Evolutionary conservation across 2,797 vertebrate genomes (phyloP).

Genomic region (Eulemur mongoz): DNA sequence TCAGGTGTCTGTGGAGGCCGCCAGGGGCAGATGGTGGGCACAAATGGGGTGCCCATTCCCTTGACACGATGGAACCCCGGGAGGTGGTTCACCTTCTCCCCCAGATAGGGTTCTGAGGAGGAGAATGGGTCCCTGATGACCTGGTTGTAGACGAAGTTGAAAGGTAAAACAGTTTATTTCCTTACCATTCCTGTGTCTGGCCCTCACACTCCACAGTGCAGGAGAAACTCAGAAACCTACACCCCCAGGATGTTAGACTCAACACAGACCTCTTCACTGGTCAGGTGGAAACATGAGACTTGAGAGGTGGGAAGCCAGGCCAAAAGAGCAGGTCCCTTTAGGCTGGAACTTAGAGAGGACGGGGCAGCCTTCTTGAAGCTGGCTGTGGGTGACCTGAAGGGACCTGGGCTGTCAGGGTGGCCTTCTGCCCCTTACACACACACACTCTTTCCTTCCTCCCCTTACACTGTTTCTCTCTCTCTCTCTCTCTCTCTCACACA

Average conservation of each 20-base stretch:
- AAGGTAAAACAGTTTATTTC: background rate
- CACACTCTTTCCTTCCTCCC: background rate
- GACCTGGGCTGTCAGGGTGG: background rate
- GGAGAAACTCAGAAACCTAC: background rate
- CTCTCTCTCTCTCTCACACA: too few species aligned
- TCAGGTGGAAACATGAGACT: background rate
- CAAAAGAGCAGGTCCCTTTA: conserved; percentile 14
- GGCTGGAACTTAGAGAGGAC: background rate
- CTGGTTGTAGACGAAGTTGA: conserved; percentile 27
- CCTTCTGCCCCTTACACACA: background rate
- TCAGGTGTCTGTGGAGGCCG: conserved; percentile 41
- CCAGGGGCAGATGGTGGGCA: background rate
- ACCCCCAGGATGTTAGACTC: background rate
- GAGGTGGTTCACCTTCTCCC: background rate
- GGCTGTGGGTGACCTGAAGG: background rate
- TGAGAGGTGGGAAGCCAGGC: conserved; percentile 16
- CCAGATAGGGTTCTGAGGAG: conserved; percentile 47
- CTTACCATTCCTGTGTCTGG: background rate
- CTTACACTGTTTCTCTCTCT: background rate
- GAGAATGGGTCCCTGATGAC: conserved; percentile 60
- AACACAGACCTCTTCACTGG: background rate
- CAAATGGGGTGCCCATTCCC: background rate
- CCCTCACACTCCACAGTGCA: background rate
- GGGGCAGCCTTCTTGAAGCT: background rate
- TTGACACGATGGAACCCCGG: background rate